Evolutionary conservation across 2,113 vertebrate genomes (phyloP).

Genomic region (Eonycteris spelaea): DNA sequence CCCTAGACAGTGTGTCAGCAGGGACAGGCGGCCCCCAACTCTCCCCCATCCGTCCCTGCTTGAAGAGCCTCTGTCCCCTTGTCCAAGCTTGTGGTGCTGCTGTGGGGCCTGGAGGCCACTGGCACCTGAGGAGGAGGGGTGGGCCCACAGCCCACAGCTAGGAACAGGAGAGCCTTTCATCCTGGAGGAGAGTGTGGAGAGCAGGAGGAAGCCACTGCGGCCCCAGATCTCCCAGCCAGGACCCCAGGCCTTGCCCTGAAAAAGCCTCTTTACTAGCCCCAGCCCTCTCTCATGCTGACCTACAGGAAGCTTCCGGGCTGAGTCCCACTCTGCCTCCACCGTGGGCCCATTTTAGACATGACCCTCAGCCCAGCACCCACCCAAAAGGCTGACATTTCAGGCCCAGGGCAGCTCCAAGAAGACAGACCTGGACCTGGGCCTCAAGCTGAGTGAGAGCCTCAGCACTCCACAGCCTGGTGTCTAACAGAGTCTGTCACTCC

Average conservation of each 20-base stretch:
- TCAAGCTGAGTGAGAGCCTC: neutral
- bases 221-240: neutral
- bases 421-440: neutral
- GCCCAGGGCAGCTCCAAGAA: neutral
- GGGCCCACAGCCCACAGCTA: neutral
- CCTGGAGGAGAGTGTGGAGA: neutral
- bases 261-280: neutral
- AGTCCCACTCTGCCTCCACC: neutral
- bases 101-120: neutral
- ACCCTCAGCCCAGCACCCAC: neutral
- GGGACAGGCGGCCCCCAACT: neutral
- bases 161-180: slow-evolving; percentile 61
- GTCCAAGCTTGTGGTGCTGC: neutral
- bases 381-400: neutral
- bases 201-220: neutral
- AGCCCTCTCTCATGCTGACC: neutral
- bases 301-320: neutral
- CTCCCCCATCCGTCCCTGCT: neutral
- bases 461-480: neutral
- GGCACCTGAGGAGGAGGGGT: slow-evolving; percentile 46
- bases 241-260: neutral
- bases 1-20: neutral
- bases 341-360: neutral
- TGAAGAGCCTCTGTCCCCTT: neutral
- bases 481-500: neutral